Evolutionary conservation across 2,888 invertebrate genomes (phyloP).

Genomic region (Nasonia oneida): DNA sequence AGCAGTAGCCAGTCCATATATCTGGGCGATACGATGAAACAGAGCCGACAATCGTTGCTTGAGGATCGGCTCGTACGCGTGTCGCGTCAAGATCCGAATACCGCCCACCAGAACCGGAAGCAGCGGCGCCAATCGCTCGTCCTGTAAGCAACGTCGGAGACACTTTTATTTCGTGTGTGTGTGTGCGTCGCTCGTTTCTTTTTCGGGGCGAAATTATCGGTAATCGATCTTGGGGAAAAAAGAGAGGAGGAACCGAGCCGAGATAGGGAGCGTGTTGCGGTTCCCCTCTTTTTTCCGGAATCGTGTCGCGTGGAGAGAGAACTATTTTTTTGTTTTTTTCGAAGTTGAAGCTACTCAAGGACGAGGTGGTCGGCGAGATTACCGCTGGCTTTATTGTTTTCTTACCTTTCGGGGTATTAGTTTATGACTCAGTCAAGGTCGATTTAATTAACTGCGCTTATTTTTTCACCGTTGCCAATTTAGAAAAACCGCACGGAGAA

Average conservation of each 20-base stretch:
- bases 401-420: constrained; percentile 10
- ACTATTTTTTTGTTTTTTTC: background rate
- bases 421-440: background rate
- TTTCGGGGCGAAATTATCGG: constrained; percentile 31
- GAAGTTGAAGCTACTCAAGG: constrained; percentile 3
- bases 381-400: background rate
- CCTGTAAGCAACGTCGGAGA: constrained; percentile 71
- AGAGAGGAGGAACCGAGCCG: background rate
- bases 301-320: background rate
- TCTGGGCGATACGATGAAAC: constrained; percentile 80
- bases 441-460: background rate
- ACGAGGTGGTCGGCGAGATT: constrained; percentile 4
- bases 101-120: constrained; percentile 82
- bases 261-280: background rate
- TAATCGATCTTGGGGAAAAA: constrained; percentile 50
- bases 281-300: constrained; percentile 11
- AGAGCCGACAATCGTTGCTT: constrained; percentile 81
- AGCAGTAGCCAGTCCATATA: constrained; percentile 78
- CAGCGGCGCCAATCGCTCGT: constrained; percentile 80
- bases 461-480: background rate
- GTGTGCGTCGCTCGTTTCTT: background rate
- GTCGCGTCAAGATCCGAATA: constrained; percentile 81
- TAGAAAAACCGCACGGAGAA: background rate
- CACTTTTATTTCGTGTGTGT: constrained; percentile 33
- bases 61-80: constrained; percentile 81